Conservation (phyloP, 2,113 vertebrate species). For the Struthio camelus region DNA sequence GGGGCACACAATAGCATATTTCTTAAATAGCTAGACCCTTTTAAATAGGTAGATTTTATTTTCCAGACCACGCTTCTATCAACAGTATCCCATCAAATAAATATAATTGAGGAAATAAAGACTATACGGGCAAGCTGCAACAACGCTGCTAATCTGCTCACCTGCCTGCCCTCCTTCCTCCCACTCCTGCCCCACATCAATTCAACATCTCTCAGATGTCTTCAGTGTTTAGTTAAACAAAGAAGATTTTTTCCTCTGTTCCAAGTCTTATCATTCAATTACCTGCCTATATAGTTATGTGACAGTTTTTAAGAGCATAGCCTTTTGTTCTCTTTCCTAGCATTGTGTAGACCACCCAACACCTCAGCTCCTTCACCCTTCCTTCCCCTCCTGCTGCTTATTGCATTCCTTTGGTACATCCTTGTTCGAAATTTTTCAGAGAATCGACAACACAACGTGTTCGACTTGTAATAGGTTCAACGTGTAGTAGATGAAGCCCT, state of each 20-base stretch:
- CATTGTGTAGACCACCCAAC: slow-evolving; percentile 37
- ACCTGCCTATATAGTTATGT: slow-evolving; percentile 5
- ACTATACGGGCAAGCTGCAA: slow-evolving; percentile 35
- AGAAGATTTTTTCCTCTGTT: slow-evolving; percentile 39
- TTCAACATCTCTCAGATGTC: slow-evolving; percentile 16
- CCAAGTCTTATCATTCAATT: slow-evolving; percentile 43
- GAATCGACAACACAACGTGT: not conserved
- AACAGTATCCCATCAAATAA: not conserved
- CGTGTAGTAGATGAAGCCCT: not conserved
- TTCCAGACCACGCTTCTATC: not conserved
- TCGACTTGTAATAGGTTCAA: not conserved
- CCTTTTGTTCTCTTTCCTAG: slow-evolving; percentile 17
- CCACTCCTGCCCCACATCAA: slow-evolving; percentile 33
- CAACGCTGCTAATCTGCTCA: slow-evolving; percentile 13
- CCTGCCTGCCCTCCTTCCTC: slow-evolving; percentile 43
- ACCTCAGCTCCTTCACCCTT: not conserved
- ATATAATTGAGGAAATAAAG: not conserved
- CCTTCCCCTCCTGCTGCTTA: not conserved
- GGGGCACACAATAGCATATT: not conserved
- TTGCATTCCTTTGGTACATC: not conserved
- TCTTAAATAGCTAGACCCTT: not conserved
- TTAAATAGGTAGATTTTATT: not conserved
- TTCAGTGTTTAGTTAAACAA: slow-evolving; percentile 26
- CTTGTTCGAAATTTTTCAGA: not conserved
- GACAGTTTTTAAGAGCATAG: slow-evolving; percentile 28